These are phyloP conservation scores for Eupeodes latifasciatus DNA, from an alignment of 2,888 invertebrate species.

Conservation along the genomic window DNA sequence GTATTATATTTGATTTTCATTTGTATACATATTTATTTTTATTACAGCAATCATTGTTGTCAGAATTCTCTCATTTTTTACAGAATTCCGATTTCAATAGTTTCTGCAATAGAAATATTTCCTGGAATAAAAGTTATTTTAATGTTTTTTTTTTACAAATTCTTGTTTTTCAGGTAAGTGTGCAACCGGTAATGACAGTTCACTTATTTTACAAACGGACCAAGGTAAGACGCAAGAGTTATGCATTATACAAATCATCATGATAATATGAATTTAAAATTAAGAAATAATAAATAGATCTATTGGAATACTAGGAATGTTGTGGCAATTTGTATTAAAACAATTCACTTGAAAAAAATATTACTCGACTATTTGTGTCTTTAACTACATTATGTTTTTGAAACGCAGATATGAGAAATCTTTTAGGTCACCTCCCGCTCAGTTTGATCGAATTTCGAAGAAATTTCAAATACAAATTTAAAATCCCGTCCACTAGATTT, in stretches of 20 bases:
- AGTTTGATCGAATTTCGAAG: too few relatives aligned
- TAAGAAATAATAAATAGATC: conserved; percentile 32
- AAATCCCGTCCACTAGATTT: too few relatives aligned
- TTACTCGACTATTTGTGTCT: too few relatives aligned
- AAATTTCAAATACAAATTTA: too few relatives aligned
- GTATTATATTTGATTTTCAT: conserved; percentile 4
- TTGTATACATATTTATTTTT: background rate
- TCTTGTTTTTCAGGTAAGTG: conserved; percentile 67
- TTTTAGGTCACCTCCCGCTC: too few relatives aligned
- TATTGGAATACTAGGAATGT: conserved; percentile 38
- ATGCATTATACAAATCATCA: conserved; percentile 33
- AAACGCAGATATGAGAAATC: too few relatives aligned
- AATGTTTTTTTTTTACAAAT: conserved; percentile 6
- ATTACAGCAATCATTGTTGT: background rate
- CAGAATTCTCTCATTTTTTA: background rate
- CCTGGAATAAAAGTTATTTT: background rate
- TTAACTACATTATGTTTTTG: too few relatives aligned
- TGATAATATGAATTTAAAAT: background rate
- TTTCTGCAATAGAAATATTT: background rate
- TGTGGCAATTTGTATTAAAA: background rate
- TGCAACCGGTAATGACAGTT: conserved; percentile 74
- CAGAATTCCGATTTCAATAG: background rate
- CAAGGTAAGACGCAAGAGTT: conserved; percentile 73
- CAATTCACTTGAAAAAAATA: background rate
- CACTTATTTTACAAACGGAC: conserved; percentile 67